These are phyloP conservation scores for Drosophila birchii DNA, from an alignment of 2,888 invertebrate genomes.

Conservation along the genomic window DNA sequence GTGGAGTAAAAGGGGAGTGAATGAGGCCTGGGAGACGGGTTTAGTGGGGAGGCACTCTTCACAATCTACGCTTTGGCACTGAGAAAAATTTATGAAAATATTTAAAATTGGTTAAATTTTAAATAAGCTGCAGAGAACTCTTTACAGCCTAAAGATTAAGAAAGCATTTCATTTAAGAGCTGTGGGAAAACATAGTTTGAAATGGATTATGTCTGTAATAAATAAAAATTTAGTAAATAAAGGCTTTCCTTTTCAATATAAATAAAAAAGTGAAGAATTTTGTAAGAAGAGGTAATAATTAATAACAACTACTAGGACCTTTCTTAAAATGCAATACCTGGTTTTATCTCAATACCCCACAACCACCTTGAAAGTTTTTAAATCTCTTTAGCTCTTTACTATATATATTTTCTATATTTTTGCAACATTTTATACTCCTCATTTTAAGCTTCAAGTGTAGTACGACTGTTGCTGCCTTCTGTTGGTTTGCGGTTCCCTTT, in stretches of 20 bases:
- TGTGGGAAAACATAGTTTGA: too few species aligned
- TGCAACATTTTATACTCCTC: not conserved
- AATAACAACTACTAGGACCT: not conserved
- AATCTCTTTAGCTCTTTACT: not conserved
- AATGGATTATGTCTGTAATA: not conserved
- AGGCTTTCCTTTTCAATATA: too few species aligned
- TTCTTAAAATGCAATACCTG: too few species aligned
- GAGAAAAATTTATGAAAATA: not conserved
- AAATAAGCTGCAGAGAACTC: not conserved
- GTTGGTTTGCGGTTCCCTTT: constrained; percentile 35
- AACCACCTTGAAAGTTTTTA: not conserved
- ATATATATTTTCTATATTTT: not conserved
- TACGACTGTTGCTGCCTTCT: constrained; percentile 18
- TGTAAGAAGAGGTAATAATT: too few species aligned
- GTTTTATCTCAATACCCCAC: not conserved
- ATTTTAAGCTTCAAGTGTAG: constrained; percentile 23
- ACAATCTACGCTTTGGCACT: constrained; percentile 24
- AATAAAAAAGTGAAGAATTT: too few species aligned
- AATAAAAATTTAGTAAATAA: too few species aligned
- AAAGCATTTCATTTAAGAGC: not conserved
- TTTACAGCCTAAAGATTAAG: not conserved
- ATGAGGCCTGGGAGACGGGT: not conserved
- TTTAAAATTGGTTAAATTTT: not conserved
- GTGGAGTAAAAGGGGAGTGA: not conserved
- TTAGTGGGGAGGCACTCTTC: constrained; percentile 13